These are phyloP conservation scores for Pristionchus japonicus DNA, from an alignment of 2,888 invertebrate species.

Conservation along the genomic window DNA sequence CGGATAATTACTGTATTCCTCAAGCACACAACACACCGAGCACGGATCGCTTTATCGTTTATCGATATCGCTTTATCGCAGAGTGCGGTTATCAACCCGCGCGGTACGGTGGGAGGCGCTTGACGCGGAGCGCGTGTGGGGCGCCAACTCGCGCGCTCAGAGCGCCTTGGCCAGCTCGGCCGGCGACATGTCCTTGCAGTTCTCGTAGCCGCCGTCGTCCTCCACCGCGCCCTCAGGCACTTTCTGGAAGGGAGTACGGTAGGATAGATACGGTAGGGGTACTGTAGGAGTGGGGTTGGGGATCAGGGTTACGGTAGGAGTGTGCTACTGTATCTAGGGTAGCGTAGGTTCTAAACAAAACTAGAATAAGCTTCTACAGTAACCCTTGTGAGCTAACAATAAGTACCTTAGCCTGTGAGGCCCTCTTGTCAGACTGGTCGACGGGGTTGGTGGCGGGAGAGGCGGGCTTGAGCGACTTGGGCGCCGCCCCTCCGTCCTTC, in stretches of 20 bases:
- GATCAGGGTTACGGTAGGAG: neutral
- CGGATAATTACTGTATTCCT: too few relatives aligned
- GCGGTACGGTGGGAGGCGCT: neutral
- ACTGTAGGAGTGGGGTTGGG: neutral
- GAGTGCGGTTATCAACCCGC: neutral
- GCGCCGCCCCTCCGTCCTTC: neutral
- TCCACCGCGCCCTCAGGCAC: neutral
- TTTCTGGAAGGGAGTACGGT: neutral
- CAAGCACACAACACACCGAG: neutral
- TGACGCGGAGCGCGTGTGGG: neutral
- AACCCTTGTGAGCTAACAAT: too few relatives aligned
- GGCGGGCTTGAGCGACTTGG: neutral
- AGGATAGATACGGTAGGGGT: neutral
- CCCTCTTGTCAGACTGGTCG: neutral
- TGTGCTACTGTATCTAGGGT: neutral
- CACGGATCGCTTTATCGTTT: slow-evolving; percentile 32
- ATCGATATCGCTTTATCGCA: slow-evolving; percentile 34
- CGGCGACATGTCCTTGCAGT: slow-evolving; percentile 32
- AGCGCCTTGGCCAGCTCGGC: slow-evolving; percentile 32
- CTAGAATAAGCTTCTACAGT: too few relatives aligned
- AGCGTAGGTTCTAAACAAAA: neutral
- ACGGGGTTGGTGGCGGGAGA: neutral
- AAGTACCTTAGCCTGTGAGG: neutral
- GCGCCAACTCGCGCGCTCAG: neutral
- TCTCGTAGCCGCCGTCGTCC: slow-evolving; percentile 36